A percentile compares a stretch with the other conserved stretches of the same genome.
Evolutionary conservation across 2,113 vertebrate species (phyloP).

Genomic region (Cathartes aura): DNA sequence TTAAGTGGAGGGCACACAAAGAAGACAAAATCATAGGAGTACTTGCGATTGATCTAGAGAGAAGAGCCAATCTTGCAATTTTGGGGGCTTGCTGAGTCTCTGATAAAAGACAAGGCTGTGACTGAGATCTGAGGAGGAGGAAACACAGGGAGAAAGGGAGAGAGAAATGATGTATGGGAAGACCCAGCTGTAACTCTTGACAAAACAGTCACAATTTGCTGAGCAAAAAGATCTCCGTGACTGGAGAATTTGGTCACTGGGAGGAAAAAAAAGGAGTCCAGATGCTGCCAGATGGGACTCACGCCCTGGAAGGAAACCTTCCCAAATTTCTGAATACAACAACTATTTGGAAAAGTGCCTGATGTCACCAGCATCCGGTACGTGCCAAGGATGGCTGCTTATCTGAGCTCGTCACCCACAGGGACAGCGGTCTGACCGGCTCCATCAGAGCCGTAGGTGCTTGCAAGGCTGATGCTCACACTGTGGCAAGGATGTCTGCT

Average conservation of each 20-base stretch:
- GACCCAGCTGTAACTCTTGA: neutral
- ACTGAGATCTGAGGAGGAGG: neutral
- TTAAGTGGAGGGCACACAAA: neutral
- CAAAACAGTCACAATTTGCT: neutral
- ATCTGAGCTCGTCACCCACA: neutral
- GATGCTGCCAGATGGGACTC: neutral
- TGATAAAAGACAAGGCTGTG: neutral
- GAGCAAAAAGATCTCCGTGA: neutral
- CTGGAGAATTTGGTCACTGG: neutral
- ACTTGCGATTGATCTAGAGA: neutral
- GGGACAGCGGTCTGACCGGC: neutral
- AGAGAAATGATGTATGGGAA: neutral
- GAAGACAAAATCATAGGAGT: constrained; percentile 26
- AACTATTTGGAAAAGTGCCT: neutral
- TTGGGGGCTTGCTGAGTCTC: constrained; percentile 3
- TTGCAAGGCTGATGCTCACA: neutral
- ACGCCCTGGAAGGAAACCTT: accelerated
- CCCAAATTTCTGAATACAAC: neutral
- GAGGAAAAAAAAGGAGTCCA: neutral
- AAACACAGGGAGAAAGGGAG: neutral
- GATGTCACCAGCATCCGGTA: neutral
- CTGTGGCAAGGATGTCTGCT: neutral
- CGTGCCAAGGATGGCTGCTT: neutral
- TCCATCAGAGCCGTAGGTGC: neutral
- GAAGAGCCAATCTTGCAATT: constrained; percentile 19